A percentile compares a stretch with the other conserved stretches of the same genome.
Conservation (phyloP, 1,140 invertebrate genomes). For the Diuraphis noxia region DNA sequence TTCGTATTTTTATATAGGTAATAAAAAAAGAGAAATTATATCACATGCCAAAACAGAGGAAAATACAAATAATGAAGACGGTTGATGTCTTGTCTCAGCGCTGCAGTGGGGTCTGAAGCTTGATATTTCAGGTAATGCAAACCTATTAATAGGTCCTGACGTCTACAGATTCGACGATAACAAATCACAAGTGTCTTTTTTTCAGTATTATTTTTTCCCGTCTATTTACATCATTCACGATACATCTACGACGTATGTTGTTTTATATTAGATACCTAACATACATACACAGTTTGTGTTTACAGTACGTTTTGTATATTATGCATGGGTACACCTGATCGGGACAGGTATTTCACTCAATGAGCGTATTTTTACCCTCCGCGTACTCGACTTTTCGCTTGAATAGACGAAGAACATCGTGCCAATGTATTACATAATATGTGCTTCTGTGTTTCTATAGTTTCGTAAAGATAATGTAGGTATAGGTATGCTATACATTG, state of each 20-base stretch:
- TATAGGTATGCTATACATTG: too few species aligned
- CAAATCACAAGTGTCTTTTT: conserved; percentile 4
- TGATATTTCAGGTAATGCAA: background rate
- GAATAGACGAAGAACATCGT: background rate
- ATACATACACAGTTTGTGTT: background rate
- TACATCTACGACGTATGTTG: background rate
- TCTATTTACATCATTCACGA: background rate
- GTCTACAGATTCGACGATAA: conserved; percentile 6
- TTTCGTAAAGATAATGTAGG: background rate
- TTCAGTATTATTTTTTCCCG: background rate
- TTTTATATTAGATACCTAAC: background rate
- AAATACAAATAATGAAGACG: background rate
- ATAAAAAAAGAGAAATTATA: background rate
- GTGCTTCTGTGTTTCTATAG: background rate
- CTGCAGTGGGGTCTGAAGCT: too few species aligned
- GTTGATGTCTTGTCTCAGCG: background rate
- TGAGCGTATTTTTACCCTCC: background rate
- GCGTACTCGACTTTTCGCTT: conserved; percentile 31
- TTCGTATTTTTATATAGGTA: background rate
- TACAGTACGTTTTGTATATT: background rate
- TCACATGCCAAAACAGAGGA: background rate
- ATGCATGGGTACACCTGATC: background rate
- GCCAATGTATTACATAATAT: background rate
- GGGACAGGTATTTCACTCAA: background rate
- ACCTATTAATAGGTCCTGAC: background rate